Base-by-base conservation (phyloP, 2,113 vertebrate species). In the Siniperca knerii region DNA sequence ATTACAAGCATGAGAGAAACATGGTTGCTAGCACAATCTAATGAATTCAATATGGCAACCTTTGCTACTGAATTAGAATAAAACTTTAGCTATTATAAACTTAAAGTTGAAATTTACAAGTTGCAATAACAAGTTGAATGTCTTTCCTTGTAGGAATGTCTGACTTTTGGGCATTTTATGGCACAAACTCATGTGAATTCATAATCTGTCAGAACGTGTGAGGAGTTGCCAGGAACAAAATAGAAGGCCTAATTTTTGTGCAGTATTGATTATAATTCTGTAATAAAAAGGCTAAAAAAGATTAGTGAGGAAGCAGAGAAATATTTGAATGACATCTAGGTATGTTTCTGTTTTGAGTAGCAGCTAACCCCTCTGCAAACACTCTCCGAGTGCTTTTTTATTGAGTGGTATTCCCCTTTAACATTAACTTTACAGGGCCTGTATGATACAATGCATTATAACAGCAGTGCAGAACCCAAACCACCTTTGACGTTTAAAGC, bases 341-440 rank as follows among this genome's bases (percentile, higher is more conserved):
- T 37, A 33, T 33, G 79, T 37, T 54, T 66, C 48, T 7, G 21
- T 46, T 57, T 57, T 57, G 23, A 20, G 25, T 11, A 37, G 37
- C 18, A 44, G 35, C 3, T 15, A 54, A 25, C 10, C 21, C 6
- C 55, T 42, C 67, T 42, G 16, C 75, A 25, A 23, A 60, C 21
- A 48, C 8, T n/a, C 33, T 37, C 33, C 13, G 33, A 13, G 35
- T 3, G 21, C 12, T 77, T 70, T 68, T 69, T 16, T 48, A 66
- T 48, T 25, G 64, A 75, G 35, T 67, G 68, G 20, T 58, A 74
- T 69, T 81, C 40, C 37, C 75, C 15, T 57, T 84, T 12, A 50
- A 55, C 67, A 48, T 40, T 37, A 33, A n/a, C 16, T 40, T 46
- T 21, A 35, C 25, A 37, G 66, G n/a, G 35, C 37, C 9, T 4